A percentile compares a stretch with the other conserved stretches of the same genome.
These are phyloP conservation scores for Heliconius himera DNA, from an alignment of 1,140 invertebrate species.

Conservation along the genomic window DNA sequence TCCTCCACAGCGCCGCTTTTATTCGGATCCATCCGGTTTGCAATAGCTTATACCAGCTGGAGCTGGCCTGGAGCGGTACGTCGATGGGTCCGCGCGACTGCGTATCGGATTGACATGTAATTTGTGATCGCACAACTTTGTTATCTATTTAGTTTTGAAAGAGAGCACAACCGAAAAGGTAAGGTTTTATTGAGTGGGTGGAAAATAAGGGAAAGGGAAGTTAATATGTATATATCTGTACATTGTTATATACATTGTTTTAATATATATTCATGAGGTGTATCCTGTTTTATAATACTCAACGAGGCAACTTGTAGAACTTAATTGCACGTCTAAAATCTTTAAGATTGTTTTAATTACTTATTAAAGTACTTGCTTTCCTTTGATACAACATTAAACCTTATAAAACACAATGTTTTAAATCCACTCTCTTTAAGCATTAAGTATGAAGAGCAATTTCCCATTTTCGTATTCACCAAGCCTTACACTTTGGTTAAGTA, in stretches of 20 bases:
- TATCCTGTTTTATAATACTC: conserved; percentile 6
- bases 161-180: conserved; percentile 9
- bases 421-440: conserved; percentile 50
- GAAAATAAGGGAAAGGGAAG: not conserved
- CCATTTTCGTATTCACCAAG: conserved; percentile 53
- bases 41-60: conserved; percentile 42
- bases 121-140: conserved; percentile 48
- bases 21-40: conserved; percentile 43
- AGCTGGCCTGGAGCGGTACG: conserved; percentile 52
- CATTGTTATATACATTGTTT: not conserved
- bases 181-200: not conserved
- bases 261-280: conserved; percentile 14
- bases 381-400: conserved; percentile 40
- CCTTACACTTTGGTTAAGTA: conserved; percentile 45
- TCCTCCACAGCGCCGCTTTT: conserved; percentile 43
- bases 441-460: conserved; percentile 58
- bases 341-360: conserved; percentile 27
- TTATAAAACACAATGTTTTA: conserved; percentile 59
- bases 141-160: conserved; percentile 36
- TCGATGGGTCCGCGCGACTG: conserved; percentile 55
- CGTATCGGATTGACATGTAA: conserved; percentile 68
- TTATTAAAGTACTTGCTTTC: conserved; percentile 33
- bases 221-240: not conserved
- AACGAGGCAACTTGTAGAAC: conserved; percentile 6
- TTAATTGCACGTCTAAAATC: conserved; percentile 15